Base-by-base conservation (phyloP, 2,888 invertebrate genomes). In the Sicus ferrugineus region DNA sequence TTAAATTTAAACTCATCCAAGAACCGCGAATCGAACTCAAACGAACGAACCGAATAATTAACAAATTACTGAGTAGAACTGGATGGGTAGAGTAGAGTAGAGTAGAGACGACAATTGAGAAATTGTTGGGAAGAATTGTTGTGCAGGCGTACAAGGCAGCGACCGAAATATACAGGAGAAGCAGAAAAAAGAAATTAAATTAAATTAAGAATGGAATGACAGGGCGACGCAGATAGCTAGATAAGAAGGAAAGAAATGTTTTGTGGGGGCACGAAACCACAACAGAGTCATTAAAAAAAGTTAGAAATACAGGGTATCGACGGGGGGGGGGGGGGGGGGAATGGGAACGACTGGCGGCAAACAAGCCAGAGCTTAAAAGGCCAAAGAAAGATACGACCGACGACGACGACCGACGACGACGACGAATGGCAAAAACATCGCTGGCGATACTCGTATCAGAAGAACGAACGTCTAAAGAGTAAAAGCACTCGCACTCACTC, bases 41-140 rank as follows among this genome's bases (percentile, higher is more conserved):
- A 66, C 66, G 56, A 66, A 66, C 66, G 28, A 66, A 56, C 56
- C n/a, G 56, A 52, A 31, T 31, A 65, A 52, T 50, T 65, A 52
- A 78, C 64, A 30, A 31, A 56, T 56, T 19, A 54, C 67, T 42
- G 54, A 31, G 54, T 30, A 21, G 23, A 67, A 21, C 30, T 31
- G 21, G 26, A 52, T 19, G 61, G 26, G 48, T 19, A 42, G 50
- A 48, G 52, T 50, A 28, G n/a, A 62, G 28, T 46, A 58, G 48
- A 61, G n/a, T 26, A 61, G 48, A 23, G 42, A 74, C 73, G 71
- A 73, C 73, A 70, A 21, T 6, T 68, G 68, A 50, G 58, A 72
- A 73, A 64, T 14, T 42, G 5, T 42, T n/a, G 16, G 16, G 42
- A 42, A 9, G 14, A 48, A 63, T 67, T 68, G 63, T 70, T 62